Conservation (phyloP, 1,140 invertebrate genomes). For the Acyrthosiphon pisum region DNA sequence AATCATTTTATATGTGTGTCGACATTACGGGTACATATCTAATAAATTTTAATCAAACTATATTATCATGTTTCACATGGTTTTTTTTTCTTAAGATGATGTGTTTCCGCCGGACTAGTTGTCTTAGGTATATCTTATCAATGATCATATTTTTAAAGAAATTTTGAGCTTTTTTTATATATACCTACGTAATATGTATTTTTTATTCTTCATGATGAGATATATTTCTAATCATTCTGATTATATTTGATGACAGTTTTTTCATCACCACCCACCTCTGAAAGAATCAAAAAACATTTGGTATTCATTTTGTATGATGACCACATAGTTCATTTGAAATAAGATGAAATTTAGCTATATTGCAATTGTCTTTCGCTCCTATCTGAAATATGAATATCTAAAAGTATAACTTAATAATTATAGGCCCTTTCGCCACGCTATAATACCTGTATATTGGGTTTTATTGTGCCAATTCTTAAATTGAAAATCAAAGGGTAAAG, state of each 20-base stretch:
- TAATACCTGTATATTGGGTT: background rate
- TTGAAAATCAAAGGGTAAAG: no score
- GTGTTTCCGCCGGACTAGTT: no score
- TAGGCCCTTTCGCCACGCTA: background rate
- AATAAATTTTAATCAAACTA: no score
- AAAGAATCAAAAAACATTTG: background rate
- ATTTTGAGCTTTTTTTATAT: no score
- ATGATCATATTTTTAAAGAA: no score
- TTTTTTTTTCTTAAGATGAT: no score
- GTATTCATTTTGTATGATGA: background rate
- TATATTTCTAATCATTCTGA: background rate
- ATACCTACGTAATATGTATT: no score
- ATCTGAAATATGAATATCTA: background rate
- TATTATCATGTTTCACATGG: no score
- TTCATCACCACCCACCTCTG: slow-evolving; percentile 53
- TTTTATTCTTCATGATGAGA: slow-evolving; percentile 9
- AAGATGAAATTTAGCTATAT: slow-evolving; percentile 6
- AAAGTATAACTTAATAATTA: no score
- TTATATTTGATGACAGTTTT: slow-evolving; percentile 18
- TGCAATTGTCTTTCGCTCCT: slow-evolving; percentile 39
- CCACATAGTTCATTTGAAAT: slow-evolving; percentile 21
- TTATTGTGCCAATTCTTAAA: no score
- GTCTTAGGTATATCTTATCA: no score
- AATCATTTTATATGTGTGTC: background rate
- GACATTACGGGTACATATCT: background rate